Conservation (phyloP, 2,113 vertebrate species). For the Eretmochelys imbricata region DNA sequence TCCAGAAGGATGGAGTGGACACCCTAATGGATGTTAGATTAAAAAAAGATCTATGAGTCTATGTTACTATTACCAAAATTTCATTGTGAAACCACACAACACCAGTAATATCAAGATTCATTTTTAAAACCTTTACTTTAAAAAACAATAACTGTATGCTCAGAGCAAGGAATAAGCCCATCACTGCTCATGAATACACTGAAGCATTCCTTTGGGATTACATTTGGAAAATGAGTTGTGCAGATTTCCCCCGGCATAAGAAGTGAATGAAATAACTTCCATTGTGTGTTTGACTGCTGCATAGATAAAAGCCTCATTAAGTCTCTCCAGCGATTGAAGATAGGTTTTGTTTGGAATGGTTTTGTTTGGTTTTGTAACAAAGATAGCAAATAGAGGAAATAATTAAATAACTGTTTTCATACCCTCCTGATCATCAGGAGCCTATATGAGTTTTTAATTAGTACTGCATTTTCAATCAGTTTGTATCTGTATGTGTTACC, state of each 20-base stretch:
- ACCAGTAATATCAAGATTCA: accelerated
- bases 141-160: accelerated
- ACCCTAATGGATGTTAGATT: not conserved
- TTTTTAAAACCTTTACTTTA: accelerated
- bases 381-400: constrained; percentile 69
- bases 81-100: accelerated
- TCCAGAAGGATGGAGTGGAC: not conserved
- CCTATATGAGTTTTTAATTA: constrained; percentile 83
- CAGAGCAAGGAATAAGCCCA: accelerated
- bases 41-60: not conserved
- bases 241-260: constrained; percentile 28
- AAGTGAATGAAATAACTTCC: constrained; percentile 53
- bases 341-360: constrained; percentile 57
- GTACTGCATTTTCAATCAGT: constrained; percentile 80
- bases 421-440: constrained; percentile 64
- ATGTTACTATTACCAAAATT: accelerated
- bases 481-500: constrained; percentile 58
- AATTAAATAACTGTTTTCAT: constrained; percentile 71
- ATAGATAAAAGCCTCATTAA: constrained; percentile 77
- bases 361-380: constrained; percentile 54
- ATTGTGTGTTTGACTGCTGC: constrained; percentile 35
- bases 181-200: not conserved
- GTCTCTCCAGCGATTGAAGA: constrained; percentile 34
- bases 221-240: not conserved
- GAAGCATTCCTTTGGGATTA: constrained; percentile 7